Base-by-base conservation (phyloP, 2,113 vertebrate species). In the Tricholaema leucomelas region DNA sequence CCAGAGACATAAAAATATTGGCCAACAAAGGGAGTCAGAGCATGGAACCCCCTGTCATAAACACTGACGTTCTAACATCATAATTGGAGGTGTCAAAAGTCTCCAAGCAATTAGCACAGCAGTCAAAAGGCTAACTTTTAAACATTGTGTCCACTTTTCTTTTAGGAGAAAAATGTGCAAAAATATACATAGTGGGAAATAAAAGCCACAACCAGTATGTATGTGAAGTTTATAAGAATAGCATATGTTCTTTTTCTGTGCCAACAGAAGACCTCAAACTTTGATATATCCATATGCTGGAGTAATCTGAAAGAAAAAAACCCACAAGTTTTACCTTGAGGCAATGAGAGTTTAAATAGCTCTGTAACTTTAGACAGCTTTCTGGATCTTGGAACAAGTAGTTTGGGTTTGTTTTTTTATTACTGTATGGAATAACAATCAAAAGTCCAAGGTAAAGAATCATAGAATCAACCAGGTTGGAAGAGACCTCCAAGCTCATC, bases 251-350 rank as follows among this genome's bases (percentile, higher is more conserved):
- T 83, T 91, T 58, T 80, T 36, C 89, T 81, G 82, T 95, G 94
- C 96, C 93, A 96, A 91, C 27, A 70, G 78, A 96, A 93, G 92
- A 95, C 92, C 93, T 96, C 85, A 94, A 88, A 87, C 87, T 96
- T 92, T 83, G 87, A 94, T 94, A 85, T 94, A 87, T 61, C 95
- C 93, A 94, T 95, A 96, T 96, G 96, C 81, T 75, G 55, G 79
- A 94, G 54, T 88, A 92, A 93, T 79, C 66, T 70, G 71, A 91
- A 90, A 95, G 79, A 88, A 93, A n/a, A n/a, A n/a, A n/a, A n/a
- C n/a, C n/a, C 81, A 74, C 89, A 87, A 89, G 61, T 86, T 95
- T 90, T 92, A 96, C 94, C 93, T 95, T 95, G 90, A 93, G 85
- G 88, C 83, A 92, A 87, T 74, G 88, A 92, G 92, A 86, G 61